phyloP scores from a whole-genome alignment of 2,797 vertebrate species.

The Valencia hispanica region DNA sequence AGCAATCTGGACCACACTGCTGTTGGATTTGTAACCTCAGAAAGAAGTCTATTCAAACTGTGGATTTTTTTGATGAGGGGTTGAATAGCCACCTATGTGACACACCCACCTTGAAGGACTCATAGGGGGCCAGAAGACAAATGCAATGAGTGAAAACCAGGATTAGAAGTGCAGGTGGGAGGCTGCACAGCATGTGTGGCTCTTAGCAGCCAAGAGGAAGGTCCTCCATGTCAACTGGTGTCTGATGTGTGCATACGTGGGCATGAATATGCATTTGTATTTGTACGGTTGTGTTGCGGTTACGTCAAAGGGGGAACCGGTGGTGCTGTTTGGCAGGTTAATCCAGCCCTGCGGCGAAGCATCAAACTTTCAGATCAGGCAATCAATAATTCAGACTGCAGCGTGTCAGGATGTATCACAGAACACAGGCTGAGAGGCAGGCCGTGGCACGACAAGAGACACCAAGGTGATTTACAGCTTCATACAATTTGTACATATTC shows the following conservation, averaged over 20 bases:
- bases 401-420: conserved; percentile 77
- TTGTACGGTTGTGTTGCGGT: conserved; percentile 38
- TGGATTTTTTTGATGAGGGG: conserved; percentile 5
- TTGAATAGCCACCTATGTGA: conserved; percentile 14
- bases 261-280: conserved; percentile 60
- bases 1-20: background rate
- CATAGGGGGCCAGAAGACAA: conserved; percentile 32
- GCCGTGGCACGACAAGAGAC: conserved; percentile 53
- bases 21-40: conserved; percentile 1
- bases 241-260: conserved; percentile 28
- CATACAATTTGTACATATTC: conserved; percentile 48
- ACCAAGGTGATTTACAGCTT: conserved; percentile 65
- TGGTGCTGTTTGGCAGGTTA: conserved; percentile 75
- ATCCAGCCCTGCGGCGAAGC: conserved; percentile 80
- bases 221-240: conserved; percentile 40
- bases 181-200: conserved; percentile 22
- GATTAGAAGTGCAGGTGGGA: conserved; percentile 28
- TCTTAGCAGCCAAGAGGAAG: conserved; percentile 23
- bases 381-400: conserved; percentile 82
- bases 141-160: conserved; percentile 17
- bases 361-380: conserved; percentile 83
- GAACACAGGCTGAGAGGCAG: conserved; percentile 64
- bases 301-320: conserved; percentile 51
- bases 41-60: conserved; percentile 15
- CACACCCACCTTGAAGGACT: conserved; percentile 16